Conservation (phyloP, 2,113 vertebrate genomes). For the Rhynchomys soricoides region DNA sequence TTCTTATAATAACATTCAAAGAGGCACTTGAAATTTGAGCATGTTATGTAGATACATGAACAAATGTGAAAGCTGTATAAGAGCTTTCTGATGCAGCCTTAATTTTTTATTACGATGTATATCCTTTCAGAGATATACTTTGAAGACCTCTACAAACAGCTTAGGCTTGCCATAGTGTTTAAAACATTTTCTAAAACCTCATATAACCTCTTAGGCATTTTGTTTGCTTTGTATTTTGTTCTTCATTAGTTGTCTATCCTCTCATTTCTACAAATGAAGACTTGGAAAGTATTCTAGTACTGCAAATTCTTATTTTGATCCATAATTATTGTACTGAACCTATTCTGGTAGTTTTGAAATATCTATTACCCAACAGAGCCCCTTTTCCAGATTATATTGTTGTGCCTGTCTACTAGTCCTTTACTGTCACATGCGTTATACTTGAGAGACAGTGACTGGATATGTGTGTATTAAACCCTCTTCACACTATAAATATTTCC, state of each 20-base stretch:
- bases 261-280: not conserved
- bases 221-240: not conserved
- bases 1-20: not conserved
- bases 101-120: not conserved
- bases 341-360: not conserved
- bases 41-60: not conserved
- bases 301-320: slow-evolving; percentile 23
- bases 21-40: slow-evolving; percentile 22
- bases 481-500: slow-evolving; percentile 41
- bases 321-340: not conserved
- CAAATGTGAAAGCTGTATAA: not conserved
- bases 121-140: not conserved
- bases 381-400: not conserved
- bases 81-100: not conserved
- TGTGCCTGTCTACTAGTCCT: fast-evolving
- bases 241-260: not conserved
- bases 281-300: not conserved
- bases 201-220: not conserved
- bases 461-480: not conserved
- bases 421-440: not conserved
- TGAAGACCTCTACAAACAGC: not conserved
- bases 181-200: not conserved
- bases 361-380: not conserved
- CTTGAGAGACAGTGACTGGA: not conserved
- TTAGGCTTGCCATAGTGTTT: not conserved